phyloP scores from a whole-genome alignment of 1,140 invertebrate genomes.

The Plodia interpunctella region DNA sequence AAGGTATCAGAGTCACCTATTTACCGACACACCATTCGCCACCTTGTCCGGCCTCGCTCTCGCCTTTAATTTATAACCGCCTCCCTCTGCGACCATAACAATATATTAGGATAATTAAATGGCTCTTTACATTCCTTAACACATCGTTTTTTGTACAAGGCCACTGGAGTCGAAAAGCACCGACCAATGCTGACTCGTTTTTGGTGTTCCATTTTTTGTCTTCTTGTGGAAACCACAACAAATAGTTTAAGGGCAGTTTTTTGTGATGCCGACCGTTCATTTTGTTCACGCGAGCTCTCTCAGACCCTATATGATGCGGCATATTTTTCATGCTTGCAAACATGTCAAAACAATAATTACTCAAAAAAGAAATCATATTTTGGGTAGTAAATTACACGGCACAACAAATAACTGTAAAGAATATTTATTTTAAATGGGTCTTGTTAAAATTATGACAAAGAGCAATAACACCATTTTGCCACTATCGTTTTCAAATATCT shows the following conservation, averaged over 20 bases:
- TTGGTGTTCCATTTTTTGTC: constrained; percentile 62
- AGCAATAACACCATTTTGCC: neutral
- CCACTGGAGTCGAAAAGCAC: constrained; percentile 66
- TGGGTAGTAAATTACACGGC: no score
- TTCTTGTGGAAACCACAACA: constrained; percentile 65
- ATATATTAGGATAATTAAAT: constrained; percentile 77
- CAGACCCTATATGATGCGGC: constrained; percentile 15
- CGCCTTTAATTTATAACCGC: constrained; percentile 43
- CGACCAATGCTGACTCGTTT: constrained; percentile 74
- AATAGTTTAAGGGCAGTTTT: constrained; percentile 68
- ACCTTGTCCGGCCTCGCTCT: constrained; percentile 34
- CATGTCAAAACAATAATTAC: constrained; percentile 25
- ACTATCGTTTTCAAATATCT: no score
- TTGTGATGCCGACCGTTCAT: constrained; percentile 49
- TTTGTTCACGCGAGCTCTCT: constrained; percentile 38
- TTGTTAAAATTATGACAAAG: no score
- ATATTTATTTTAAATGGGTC: no score
- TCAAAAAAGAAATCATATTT: neutral
- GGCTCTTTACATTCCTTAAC: constrained; percentile 77
- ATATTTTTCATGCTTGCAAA: constrained; percentile 21
- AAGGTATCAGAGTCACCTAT: constrained; percentile 15
- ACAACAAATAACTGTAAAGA: no score
- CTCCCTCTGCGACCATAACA: constrained; percentile 61
- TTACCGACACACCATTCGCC: constrained; percentile 41
- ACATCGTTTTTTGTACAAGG: constrained; percentile 73